A percentile compares a stretch with the other conserved stretches of the same genome.
phyloP scores from a whole-genome alignment of 2,797 vertebrate genomes.

The Babyrousa celebensis region DNA sequence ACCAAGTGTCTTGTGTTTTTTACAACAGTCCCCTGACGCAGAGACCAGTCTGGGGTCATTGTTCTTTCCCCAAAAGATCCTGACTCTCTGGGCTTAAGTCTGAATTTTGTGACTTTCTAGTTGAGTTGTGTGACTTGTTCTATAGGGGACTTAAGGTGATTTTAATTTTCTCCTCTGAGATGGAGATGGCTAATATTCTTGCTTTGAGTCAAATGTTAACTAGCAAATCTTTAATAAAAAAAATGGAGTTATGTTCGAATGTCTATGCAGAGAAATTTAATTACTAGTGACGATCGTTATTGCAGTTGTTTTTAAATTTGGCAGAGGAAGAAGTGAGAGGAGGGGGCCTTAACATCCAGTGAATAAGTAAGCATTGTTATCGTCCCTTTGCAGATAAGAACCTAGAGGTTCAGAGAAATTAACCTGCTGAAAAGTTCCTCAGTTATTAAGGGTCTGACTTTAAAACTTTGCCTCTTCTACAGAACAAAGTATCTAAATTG shows the following conservation, averaged over 20 bases:
- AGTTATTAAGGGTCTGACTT: slow-evolving; percentile 5
- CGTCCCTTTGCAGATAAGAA: slow-evolving; percentile 21
- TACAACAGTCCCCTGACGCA: neutral
- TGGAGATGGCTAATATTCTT: slow-evolving; percentile 42
- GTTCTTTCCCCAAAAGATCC: neutral
- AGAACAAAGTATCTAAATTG: slow-evolving; percentile 1
- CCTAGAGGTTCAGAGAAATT: neutral
- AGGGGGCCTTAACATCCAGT: neutral
- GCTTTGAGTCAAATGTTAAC: slow-evolving; percentile 24
- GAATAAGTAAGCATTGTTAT: slow-evolving; percentile 28
- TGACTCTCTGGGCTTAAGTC: neutral
- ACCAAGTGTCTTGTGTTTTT: neutral
- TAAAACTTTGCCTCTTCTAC: neutral
- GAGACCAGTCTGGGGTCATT: neutral
- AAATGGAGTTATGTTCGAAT: neutral
- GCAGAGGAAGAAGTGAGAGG: neutral
- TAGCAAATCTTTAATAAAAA: neutral
- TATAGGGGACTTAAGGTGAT: neutral
- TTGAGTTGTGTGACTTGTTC: neutral
- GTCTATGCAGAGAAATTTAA: neutral
- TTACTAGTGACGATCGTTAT: neutral
- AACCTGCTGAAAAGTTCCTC: neutral
- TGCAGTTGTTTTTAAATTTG: neutral
- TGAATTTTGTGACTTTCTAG: neutral
- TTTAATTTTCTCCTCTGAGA: slow-evolving; percentile 37